A percentile compares a stretch with the other conserved stretches of the same genome.
These are phyloP conservation scores for Aythya fuligula DNA, from an alignment of 2,797 vertebrate species.

Conservation along the genomic window DNA sequence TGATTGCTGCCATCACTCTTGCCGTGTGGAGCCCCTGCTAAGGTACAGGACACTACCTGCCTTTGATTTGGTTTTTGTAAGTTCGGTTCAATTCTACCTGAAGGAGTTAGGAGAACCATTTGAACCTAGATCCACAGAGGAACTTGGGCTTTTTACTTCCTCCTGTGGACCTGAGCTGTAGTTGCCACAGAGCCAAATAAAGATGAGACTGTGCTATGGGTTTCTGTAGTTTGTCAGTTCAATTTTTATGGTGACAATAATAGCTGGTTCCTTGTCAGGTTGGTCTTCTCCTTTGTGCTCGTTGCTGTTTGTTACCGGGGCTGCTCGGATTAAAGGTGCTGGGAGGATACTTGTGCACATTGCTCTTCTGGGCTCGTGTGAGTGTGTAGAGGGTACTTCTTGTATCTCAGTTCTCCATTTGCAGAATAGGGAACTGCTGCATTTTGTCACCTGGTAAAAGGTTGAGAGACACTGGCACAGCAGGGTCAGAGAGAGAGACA, in stretches of 20 bases:
- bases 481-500: background rate
- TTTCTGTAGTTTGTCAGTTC: background rate
- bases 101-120: background rate
- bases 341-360: accelerated
- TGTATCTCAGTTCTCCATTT: background rate
- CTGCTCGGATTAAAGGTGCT: background rate
- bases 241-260: background rate
- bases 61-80: background rate
- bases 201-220: background rate
- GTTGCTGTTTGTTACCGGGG: background rate
- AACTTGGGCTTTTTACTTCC: background rate
- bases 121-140: background rate
- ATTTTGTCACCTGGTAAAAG: background rate
- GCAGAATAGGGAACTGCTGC: background rate
- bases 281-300: background rate
- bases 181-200: background rate
- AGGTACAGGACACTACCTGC: background rate
- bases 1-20: background rate
- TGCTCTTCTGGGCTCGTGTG: background rate
- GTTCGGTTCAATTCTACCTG: accelerated
- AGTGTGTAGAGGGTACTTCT: background rate
- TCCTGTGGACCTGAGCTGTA: background rate
- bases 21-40: background rate
- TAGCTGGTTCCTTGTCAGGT: background rate
- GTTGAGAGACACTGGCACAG: background rate